A percentile compares a stretch with the other conserved stretches of the same genome.
Conservation (phyloP, 1,140 invertebrate species). For the Copidosoma floridanum region DNA sequence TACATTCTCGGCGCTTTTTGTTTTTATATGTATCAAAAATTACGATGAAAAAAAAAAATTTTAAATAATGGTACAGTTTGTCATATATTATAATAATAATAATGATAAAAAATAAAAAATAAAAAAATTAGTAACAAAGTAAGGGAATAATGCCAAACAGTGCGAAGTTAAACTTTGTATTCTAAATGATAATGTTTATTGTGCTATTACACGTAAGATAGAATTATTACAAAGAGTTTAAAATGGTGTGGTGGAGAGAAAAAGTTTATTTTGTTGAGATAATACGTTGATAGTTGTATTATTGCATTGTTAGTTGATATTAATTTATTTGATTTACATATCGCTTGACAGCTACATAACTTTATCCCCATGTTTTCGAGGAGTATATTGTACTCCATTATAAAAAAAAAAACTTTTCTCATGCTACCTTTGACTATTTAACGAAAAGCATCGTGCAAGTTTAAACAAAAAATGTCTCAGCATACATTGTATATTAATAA, state of each 20-base stretch:
- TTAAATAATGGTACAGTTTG: too few relatives aligned
- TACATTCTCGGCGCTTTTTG: constrained; percentile 6
- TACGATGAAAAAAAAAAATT: constrained; percentile 2
- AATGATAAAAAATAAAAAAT: neutral
- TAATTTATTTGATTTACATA: constrained; percentile 24
- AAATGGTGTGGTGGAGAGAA: constrained; percentile 5
- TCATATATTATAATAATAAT: constrained; percentile 4
- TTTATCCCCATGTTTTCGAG: too few relatives aligned
- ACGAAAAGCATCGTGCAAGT: too few relatives aligned
- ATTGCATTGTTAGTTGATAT: constrained; percentile 17
- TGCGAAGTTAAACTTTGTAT: constrained; percentile 17
- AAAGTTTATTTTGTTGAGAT: constrained; percentile 18
- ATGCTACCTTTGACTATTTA: too few relatives aligned
- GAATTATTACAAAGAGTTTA: constrained; percentile 8
- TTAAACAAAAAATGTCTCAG: too few relatives aligned
- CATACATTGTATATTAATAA: too few relatives aligned
- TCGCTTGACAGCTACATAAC: too few relatives aligned
- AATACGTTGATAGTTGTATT: constrained; percentile 13
- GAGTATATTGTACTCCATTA: too few relatives aligned
- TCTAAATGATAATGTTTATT: constrained; percentile 19
- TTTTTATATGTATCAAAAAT: constrained; percentile 11
- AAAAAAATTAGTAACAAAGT: too few relatives aligned
- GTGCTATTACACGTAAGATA: constrained; percentile 17
- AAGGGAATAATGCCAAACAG: constrained; percentile 17
- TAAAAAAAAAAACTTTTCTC: too few relatives aligned